A percentile compares a stretch with the other conserved stretches of the same genome.
phyloP scores from a whole-genome alignment of 2,113 vertebrate genomes.

The Euleptes europaea region DNA sequence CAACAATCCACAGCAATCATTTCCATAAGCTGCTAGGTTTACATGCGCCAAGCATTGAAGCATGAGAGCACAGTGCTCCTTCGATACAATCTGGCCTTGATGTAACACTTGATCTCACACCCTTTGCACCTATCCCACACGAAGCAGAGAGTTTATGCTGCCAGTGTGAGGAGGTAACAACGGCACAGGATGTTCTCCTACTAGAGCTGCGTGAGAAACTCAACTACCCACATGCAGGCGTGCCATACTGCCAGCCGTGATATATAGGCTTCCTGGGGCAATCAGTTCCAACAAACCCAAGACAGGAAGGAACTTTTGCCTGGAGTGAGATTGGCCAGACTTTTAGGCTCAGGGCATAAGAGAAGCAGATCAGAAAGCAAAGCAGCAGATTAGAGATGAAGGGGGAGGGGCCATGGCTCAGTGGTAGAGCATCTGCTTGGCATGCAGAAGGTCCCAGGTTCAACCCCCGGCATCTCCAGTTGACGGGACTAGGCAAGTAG shows the following conservation, averaged over 20 bases:
- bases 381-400: not conserved
- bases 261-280: not conserved
- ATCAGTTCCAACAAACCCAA: not conserved
- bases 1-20: not conserved
- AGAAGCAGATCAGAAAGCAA: not conserved
- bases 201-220: not conserved
- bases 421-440: no score
- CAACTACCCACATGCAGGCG: not conserved
- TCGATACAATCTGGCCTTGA: not conserved
- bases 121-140: not conserved
- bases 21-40: not conserved
- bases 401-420: no score
- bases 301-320: not conserved
- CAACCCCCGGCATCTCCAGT: no score
- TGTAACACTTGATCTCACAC: not conserved
- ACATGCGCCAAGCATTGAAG: not conserved
- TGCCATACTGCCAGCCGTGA: not conserved
- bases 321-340: not conserved
- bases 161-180: not conserved
- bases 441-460: no score
- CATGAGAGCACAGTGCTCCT: not conserved
- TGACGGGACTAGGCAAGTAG: no score
- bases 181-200: not conserved
- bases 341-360: not conserved
- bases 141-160: not conserved